These are phyloP conservation scores for Ammospiza maritima DNA, from an alignment of 2,797 vertebrate species.

Conservation along the genomic window DNA sequence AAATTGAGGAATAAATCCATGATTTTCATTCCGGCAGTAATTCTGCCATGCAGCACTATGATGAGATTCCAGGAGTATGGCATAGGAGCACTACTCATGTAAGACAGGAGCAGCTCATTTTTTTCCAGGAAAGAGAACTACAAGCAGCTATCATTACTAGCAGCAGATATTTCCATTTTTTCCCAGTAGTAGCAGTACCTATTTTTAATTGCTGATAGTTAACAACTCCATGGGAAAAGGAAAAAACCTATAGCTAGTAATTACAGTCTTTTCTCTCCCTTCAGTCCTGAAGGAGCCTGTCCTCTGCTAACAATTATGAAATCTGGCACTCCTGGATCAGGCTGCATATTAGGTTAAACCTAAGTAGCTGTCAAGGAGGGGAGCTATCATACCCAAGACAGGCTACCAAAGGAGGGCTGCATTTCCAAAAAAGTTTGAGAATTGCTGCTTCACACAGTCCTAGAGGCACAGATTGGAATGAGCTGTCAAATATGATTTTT, in stretches of 20 bases:
- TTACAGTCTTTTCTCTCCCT: not conserved
- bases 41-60: not conserved
- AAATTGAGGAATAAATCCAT: not conserved
- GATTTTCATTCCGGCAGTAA: not conserved
- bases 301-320: not conserved
- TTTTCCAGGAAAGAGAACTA: not conserved
- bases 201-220: constrained; percentile 21
- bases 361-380: constrained; percentile 9
- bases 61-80: not conserved
- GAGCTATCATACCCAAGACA: not conserved
- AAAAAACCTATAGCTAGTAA: not conserved
- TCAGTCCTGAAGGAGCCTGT: not conserved
- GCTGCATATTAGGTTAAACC: not conserved
- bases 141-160: not conserved
- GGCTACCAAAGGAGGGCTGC: not conserved
- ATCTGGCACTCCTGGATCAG: not conserved
- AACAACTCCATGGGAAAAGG: constrained; percentile 1
- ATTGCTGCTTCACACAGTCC: not conserved
- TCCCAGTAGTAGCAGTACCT: not conserved
- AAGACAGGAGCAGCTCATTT: not conserved
- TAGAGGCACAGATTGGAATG: constrained; percentile 17
- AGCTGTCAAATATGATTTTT: constrained; percentile 48
- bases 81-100: not conserved
- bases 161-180: not conserved
- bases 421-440: constrained; percentile 29